phyloP scores from a whole-genome alignment of 2,888 invertebrate genomes.

The Lymantria dispar region DNA sequence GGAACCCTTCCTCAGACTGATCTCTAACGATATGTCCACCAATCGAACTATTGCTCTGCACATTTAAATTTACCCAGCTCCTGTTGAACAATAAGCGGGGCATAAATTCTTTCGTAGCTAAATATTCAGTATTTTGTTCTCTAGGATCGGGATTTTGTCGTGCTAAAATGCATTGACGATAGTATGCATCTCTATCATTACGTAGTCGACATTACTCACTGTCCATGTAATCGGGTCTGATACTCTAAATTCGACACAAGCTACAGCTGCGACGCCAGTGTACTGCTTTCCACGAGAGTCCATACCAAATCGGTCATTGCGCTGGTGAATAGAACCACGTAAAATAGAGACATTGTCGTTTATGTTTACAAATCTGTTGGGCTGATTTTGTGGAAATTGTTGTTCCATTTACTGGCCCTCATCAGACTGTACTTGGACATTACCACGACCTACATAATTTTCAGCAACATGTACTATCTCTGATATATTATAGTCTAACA shows the following conservation, averaged over 20 bases:
- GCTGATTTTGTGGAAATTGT: too few relatives aligned
- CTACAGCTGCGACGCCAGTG: constrained; percentile 18
- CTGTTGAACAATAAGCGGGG: constrained; percentile 10
- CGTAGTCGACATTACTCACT: constrained; percentile 10
- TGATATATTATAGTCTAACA: background rate
- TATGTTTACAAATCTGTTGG: background rate
- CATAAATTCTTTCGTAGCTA: constrained; percentile 3
- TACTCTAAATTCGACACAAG: constrained; percentile 14
- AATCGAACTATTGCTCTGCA: background rate
- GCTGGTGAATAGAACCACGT: constrained; percentile 21
- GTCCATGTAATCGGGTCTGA: constrained; percentile 6
- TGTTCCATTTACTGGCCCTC: background rate
- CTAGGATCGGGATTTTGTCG: constrained; percentile 3
- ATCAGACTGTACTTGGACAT: background rate
- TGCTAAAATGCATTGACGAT: constrained; percentile 4
- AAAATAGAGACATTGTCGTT: constrained; percentile 12
- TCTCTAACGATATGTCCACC: background rate
- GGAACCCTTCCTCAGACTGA: background rate
- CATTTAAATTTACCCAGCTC: background rate
- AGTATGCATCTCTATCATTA: constrained; percentile 11
- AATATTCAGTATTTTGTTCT: constrained; percentile 10
- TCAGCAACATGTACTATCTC: background rate
- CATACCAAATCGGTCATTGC: constrained; percentile 11
- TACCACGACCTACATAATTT: background rate
- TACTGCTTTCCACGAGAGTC: constrained; percentile 22